Evolutionary conservation across 2,888 invertebrate species (phyloP).

Genomic region (Eucera pruinosa): DNA sequence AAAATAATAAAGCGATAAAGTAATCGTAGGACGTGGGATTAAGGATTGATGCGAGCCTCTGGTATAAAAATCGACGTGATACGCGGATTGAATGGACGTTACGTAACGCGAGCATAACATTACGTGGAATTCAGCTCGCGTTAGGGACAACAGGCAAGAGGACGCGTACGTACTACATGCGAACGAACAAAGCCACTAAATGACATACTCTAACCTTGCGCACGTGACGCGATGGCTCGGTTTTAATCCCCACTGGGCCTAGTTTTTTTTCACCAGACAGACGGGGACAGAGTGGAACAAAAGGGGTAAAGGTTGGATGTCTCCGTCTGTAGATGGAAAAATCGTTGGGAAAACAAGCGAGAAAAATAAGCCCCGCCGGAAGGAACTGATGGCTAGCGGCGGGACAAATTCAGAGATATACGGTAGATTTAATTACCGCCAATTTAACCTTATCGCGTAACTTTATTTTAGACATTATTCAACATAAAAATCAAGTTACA

Average conservation of each 20-base stretch:
- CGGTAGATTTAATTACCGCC: too few relatives aligned
- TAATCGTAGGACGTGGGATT: too few relatives aligned
- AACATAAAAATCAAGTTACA: too few relatives aligned
- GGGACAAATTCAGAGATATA: too few relatives aligned
- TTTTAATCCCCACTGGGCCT: constrained; percentile 71
- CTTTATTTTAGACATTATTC: too few relatives aligned
- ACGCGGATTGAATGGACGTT: too few relatives aligned
- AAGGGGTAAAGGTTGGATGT: constrained; percentile 28
- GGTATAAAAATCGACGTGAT: constrained; percentile 6
- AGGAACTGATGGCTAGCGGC: constrained; percentile 9
- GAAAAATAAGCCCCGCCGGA: neutral
- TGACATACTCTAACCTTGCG: constrained; percentile 64
- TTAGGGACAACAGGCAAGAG: constrained; percentile 34
- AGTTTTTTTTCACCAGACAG: constrained; percentile 62
- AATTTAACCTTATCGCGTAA: too few relatives aligned
- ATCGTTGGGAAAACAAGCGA: constrained; percentile 36
- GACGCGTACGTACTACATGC: constrained; percentile 52
- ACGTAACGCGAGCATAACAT: too few relatives aligned
- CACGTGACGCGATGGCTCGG: constrained; percentile 42
- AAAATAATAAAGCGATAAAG: too few relatives aligned
- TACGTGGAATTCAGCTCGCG: constrained; percentile 18
- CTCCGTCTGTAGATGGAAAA: constrained; percentile 38
- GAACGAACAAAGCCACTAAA: constrained; percentile 69
- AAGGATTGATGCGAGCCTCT: too few relatives aligned
- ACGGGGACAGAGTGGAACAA: constrained; percentile 38